Evolutionary conservation across 1,140 invertebrate genomes (phyloP).

Genomic region (Papilio polytes): DNA sequence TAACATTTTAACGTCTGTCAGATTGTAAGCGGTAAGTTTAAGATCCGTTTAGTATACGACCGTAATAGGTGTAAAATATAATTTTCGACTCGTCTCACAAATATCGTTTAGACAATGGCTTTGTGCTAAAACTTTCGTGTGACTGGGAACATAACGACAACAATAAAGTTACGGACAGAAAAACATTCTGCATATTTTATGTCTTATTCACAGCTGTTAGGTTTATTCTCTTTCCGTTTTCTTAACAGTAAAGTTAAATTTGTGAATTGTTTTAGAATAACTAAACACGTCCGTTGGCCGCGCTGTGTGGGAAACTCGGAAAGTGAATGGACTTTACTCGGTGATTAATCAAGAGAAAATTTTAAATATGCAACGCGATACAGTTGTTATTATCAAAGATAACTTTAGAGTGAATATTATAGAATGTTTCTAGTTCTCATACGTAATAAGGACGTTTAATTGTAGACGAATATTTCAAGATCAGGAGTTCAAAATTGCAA

Average conservation of each 20-base stretch:
- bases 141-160: conserved; percentile 48
- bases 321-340: conserved; percentile 25
- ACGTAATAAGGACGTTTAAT: not conserved
- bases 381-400: not conserved
- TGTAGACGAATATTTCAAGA: not conserved
- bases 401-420: not conserved
- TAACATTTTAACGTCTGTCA: too few relatives aligned
- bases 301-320: conserved; percentile 36
- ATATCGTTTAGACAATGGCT: conserved; percentile 50
- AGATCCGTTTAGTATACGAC: too few relatives aligned
- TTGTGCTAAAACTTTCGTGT: conserved; percentile 55
- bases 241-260: conserved; percentile 24
- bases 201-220: conserved; percentile 4
- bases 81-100: conserved; percentile 11
- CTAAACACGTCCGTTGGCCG: not conserved
- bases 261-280: not conserved
- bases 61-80: conserved; percentile 4
- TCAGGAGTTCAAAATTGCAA: not conserved
- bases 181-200: not conserved
- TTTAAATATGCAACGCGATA: conserved; percentile 5
- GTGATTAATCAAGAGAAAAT: conserved; percentile 38
- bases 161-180: not conserved
- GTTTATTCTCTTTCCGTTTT: conserved; percentile 6
- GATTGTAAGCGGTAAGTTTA: too few relatives aligned
- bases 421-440: not conserved